Conservation (phyloP, 35 echinoderm and acorn worm genomes). For the Acanthaster planci region DNA sequence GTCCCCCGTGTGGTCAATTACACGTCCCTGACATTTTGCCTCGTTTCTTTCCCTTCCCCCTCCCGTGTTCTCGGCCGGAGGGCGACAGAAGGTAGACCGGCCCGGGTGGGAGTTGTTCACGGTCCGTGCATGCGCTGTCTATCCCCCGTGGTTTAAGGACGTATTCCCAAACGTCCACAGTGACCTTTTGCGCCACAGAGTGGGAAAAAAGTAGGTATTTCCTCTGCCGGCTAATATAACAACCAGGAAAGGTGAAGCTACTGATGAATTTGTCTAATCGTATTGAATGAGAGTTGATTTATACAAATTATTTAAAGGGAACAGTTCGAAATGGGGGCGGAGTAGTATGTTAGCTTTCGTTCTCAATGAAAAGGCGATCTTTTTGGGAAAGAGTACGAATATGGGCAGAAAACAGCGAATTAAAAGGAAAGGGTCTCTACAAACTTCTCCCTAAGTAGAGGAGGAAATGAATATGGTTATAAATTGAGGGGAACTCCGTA, state of each 20-base stretch:
- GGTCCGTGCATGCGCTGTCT: too few relatives aligned
- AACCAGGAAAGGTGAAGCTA: background rate
- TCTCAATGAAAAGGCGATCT: too few relatives aligned
- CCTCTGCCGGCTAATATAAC: too few relatives aligned
- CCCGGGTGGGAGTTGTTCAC: too few relatives aligned
- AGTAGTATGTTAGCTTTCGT: too few relatives aligned
- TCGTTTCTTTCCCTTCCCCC: background rate
- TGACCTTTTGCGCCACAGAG: background rate
- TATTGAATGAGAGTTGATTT: background rate
- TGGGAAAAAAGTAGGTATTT: background rate
- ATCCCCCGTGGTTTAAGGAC: background rate
- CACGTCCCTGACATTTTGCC: slow-evolving; percentile 9
- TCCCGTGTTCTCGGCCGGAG: background rate
- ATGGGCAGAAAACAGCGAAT: too few relatives aligned
- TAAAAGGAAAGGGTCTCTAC: too few relatives aligned
- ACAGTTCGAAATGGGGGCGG: background rate
- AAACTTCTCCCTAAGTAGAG: too few relatives aligned
- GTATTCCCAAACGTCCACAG: background rate
- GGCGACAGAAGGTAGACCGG: background rate
- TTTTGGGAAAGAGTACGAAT: too few relatives aligned
- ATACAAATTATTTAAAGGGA: background rate
- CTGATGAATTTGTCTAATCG: background rate
- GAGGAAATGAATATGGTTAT: too few relatives aligned
- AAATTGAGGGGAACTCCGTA: too few relatives aligned
- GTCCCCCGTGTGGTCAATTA: background rate